A percentile compares a stretch with the other conserved stretches of the same genome.
These are phyloP conservation scores for Oreochromis tanganicae DNA, from an alignment of 2,113 vertebrate genomes.

Conservation along the genomic window DNA sequence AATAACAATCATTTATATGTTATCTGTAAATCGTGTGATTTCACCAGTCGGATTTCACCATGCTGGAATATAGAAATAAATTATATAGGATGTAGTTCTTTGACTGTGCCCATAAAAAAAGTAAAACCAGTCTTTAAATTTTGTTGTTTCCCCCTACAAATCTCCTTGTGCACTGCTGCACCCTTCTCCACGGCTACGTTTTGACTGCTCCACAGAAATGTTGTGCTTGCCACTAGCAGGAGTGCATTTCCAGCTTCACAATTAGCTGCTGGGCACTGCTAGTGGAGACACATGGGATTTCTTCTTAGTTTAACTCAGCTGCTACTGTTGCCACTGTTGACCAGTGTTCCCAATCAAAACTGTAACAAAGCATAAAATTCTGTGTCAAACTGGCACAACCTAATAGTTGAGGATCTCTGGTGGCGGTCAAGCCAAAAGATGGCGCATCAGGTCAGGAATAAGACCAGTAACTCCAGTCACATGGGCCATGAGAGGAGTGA, in stretches of 20 bases:
- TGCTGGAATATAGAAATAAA: not conserved
- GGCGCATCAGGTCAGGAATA: not conserved
- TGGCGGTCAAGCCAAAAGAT: not conserved
- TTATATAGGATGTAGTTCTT: not conserved
- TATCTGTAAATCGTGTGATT: accelerated
- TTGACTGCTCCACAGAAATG: not conserved
- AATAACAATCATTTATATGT: not conserved
- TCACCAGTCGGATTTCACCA: not conserved
- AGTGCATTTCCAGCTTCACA: not conserved
- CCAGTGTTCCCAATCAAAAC: not conserved
- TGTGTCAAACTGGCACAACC: accelerated
- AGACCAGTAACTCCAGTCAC: not conserved
- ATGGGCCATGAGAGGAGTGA: not conserved
- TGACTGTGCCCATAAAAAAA: not conserved
- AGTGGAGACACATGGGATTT: not conserved
- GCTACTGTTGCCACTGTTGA: not conserved
- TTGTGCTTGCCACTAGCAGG: not conserved
- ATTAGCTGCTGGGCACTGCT: not conserved
- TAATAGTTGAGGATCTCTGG: not conserved
- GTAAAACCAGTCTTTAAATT: not conserved
- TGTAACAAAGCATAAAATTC: not conserved
- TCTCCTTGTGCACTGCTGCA: not conserved
- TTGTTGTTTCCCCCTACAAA: not conserved
- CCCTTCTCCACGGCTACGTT: accelerated
- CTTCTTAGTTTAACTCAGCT: not conserved